Percentiles rank a stretch among this genome's conserved stretches.
These are phyloP conservation scores for Lasioglossum vierecki DNA, from an alignment of 2,888 invertebrate genomes.

Conservation along the genomic window DNA sequence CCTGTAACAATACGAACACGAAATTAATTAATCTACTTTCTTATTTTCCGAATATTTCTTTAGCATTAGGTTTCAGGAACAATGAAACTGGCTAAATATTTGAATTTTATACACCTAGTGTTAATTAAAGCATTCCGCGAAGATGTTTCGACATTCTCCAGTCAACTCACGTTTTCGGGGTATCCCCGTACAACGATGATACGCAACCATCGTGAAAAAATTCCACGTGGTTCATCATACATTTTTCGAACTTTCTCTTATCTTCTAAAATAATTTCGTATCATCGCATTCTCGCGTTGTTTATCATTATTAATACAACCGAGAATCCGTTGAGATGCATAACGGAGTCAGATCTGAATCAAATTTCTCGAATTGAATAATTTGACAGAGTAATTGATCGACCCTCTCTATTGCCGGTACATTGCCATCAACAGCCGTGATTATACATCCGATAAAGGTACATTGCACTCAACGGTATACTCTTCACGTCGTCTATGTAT, in stretches of 20 bases:
- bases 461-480: neutral
- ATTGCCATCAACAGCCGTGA: neutral
- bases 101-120: neutral
- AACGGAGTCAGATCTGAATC: neutral
- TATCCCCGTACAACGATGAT: conserved; percentile 78
- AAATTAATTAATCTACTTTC: neutral
- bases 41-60: neutral
- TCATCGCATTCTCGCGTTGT: neutral
- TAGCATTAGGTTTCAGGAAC: neutral
- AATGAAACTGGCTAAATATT: too few species aligned
- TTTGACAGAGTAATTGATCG: conserved; percentile 3
- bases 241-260: conserved; percentile 64
- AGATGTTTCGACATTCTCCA: conserved; percentile 6
- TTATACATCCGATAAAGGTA: neutral
- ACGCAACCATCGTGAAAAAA: conserved; percentile 78
- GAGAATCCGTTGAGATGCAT: neutral
- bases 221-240: conserved; percentile 73
- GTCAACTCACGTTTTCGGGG: conserved; percentile 72
- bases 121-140: neutral
- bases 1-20: conserved; percentile 82
- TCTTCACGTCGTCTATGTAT: neutral
- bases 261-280: conserved; percentile 1
- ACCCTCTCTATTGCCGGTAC: conserved; percentile 3
- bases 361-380: neutral
- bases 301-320: conserved; percentile 20